Percentiles rank a stretch among this genome's conserved stretches.
These are phyloP conservation scores for Zoanthus solanderi DNA, from an alignment of 92 coral and sea anemone genomes.

Conservation along the genomic window DNA sequence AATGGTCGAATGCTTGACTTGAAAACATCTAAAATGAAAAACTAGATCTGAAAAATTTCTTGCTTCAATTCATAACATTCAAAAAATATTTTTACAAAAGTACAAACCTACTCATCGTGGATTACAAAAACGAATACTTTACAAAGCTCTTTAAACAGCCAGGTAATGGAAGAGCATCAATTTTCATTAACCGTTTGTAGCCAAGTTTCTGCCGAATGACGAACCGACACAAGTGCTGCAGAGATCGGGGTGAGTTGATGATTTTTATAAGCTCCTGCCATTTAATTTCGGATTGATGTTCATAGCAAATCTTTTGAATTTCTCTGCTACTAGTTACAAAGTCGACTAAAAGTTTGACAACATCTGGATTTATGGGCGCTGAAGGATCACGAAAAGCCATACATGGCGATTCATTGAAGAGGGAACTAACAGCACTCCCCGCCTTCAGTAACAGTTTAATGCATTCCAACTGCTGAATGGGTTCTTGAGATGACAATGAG, in stretches of 20 bases:
- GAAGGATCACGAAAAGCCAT: constrained; percentile 62
- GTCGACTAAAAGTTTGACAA: constrained; percentile 61
- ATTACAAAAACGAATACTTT: constrained; percentile 56
- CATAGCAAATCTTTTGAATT: constrained; percentile 53
- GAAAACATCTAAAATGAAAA: no score
- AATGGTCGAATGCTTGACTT: no score
- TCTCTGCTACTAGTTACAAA: constrained; percentile 63
- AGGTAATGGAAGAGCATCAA: constrained; percentile 75
- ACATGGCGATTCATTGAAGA: constrained; percentile 59
- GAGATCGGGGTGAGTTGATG: constrained; percentile 68
- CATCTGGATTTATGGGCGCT: constrained; percentile 54
- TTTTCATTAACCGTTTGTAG: constrained; percentile 49
- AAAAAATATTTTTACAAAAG: no score
- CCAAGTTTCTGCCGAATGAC: constrained; percentile 63
- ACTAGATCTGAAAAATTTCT: no score
- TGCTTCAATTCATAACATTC: no score
- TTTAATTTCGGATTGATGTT: constrained; percentile 31
- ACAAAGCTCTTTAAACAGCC: constrained; percentile 61
- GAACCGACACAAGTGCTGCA: constrained; percentile 74
- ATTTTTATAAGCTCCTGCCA: constrained; percentile 57
- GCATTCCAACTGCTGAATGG: constrained; percentile 62
- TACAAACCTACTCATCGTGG: background rate
- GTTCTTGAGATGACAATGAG: constrained; percentile 42
- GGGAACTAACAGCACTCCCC: constrained; percentile 64
- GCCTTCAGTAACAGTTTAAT: constrained; percentile 71